Evolutionary conservation across 2,888 invertebrate genomes (phyloP).

Genomic region (Andrena bicolor): DNA sequence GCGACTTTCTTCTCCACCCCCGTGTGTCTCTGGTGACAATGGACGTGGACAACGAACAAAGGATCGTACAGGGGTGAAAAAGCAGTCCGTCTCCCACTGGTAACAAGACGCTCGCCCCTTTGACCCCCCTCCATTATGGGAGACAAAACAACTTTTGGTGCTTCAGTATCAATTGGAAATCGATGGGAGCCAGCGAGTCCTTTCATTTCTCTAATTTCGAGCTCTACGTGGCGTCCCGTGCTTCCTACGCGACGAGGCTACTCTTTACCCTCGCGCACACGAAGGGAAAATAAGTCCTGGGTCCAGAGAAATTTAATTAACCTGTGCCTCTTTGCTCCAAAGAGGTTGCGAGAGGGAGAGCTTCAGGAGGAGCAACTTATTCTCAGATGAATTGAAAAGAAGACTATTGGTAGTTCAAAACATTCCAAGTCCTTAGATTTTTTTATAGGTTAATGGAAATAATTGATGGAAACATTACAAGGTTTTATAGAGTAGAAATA

Average conservation of each 20-base stretch:
- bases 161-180: constrained; percentile 49
- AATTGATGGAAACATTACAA: too few species aligned
- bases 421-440: too few species aligned
- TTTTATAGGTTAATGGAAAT: too few species aligned
- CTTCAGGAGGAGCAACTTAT: too few species aligned
- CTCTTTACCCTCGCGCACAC: too few species aligned
- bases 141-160: constrained; percentile 56
- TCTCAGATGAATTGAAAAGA: too few species aligned
- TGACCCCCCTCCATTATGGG: constrained; percentile 23
- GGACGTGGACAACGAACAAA: constrained; percentile 17
- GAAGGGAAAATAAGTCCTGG: too few species aligned
- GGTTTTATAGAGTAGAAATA: too few species aligned
- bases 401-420: too few species aligned
- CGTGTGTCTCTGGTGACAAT: constrained; percentile 37
- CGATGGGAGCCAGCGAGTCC: constrained; percentile 37
- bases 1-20: constrained; percentile 44
- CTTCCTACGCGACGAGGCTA: not conserved
- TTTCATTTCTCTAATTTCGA: constrained; percentile 60
- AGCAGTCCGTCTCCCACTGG: not conserved
- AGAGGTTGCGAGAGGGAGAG: too few species aligned
- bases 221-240: not conserved
- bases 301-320: too few species aligned
- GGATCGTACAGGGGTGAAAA: constrained; percentile 2
- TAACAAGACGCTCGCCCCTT: constrained; percentile 50
- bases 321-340: too few species aligned